Base-by-base conservation (phyloP, 2,113 vertebrate genomes). In the Salvelinus fontinalis region DNA sequence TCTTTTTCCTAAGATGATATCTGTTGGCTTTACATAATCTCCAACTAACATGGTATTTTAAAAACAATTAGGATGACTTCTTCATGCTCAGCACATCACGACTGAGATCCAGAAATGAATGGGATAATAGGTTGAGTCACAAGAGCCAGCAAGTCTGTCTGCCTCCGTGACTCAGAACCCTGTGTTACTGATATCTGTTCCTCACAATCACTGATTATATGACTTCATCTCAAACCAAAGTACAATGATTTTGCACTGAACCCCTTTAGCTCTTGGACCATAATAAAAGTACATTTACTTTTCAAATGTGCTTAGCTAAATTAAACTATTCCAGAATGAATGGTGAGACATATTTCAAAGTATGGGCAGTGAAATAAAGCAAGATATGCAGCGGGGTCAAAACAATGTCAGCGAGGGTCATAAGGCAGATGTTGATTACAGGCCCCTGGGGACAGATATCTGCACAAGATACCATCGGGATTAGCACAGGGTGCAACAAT, bases 341-440 rank as follows among this genome's bases (percentile, higher is more conserved):
- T n/a, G 7, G 13, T 54, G 14, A 18, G 51, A 54, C 16, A 18
- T 54, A 62, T 22, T 62, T 62, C 18, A 62, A 20, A 4, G 54
- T 57, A 57, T 6, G 54, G 54, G 1, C 59, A 62, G 18, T 62
- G 20, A 62, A 9, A 62, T 26, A 49, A 70, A 70, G 71, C n/a
- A 69, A 24, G 29, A 65, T 60, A 64, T 76, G 44, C 24, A 20
- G 9, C 11, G 14, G 8, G 57, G 49, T 77, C 2, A 27, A 75
- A 83, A 78, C 70, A 73, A 73, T 27, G 71, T 70, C 54, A 48
- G 48, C 70, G 44, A 22, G 68, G 79, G 83, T 77, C 85, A 71
- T 70, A 74, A 73, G 62, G 70, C 81, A 87, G 71, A 85, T 89
- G 79, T 81, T 73, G 77, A 83, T 83, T 67, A 81, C 68, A 80